Conservation (phyloP, 2,113 vertebrate genomes). For the Charadrius vociferus region DNA sequence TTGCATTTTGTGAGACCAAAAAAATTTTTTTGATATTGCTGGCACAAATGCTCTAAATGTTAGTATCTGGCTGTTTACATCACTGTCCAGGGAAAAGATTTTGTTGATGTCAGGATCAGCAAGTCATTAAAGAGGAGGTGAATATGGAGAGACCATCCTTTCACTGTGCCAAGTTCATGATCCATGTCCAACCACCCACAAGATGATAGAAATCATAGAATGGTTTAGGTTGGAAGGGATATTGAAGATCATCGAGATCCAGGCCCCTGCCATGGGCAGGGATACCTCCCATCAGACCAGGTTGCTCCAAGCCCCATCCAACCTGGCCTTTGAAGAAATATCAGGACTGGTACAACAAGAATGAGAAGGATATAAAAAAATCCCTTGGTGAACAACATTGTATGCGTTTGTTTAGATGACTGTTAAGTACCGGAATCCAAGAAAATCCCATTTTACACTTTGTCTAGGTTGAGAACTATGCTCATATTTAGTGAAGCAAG, state of each 20-base stretch:
- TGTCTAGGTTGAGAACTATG: not conserved
- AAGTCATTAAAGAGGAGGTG: not conserved
- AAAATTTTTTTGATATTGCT: not conserved
- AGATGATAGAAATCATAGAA: not conserved
- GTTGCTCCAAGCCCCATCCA: not conserved
- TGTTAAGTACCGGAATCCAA: not conserved
- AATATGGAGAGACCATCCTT: fast-evolving
- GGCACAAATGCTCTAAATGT: no score
- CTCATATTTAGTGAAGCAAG: not conserved
- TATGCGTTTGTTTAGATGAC: not conserved
- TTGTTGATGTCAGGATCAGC: not conserved
- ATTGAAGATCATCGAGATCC: not conserved
- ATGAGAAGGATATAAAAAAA: not conserved
- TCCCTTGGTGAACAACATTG: fast-evolving
- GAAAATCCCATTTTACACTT: not conserved
- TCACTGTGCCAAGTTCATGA: not conserved
- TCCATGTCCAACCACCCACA: not conserved
- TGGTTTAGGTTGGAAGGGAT: not conserved
- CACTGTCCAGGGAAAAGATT: not conserved
- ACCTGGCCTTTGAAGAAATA: not conserved
- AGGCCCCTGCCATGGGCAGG: not conserved
- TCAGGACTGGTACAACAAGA: not conserved
- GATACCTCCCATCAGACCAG: not conserved
- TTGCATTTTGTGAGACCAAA: not conserved
- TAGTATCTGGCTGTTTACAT: no score